Percentiles rank a stretch among this genome's conserved stretches.
These are phyloP conservation scores for Hymenochirus boettgeri DNA, from an alignment of 2,113 vertebrate genomes.

Conservation along the genomic window DNA sequence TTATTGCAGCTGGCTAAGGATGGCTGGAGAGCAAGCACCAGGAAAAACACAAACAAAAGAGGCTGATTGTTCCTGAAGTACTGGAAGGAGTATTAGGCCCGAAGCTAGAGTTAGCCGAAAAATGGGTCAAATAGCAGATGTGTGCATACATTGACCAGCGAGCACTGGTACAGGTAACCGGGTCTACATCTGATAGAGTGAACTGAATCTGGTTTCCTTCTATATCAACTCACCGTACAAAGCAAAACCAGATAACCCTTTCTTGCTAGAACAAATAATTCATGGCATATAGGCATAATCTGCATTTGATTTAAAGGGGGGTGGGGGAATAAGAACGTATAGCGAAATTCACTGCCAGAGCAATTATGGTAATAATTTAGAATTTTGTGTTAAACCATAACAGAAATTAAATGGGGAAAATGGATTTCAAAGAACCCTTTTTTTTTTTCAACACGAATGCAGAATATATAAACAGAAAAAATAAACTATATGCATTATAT, in stretches of 20 bases:
- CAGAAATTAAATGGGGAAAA: too few species aligned
- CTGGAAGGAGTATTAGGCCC: slow-evolving; percentile 55
- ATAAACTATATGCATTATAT: too few species aligned
- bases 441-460: too few species aligned
- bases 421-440: too few species aligned
- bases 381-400: too few species aligned
- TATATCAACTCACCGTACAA: slow-evolving; percentile 53
- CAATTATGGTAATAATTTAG: too few species aligned
- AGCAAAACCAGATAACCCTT: slow-evolving; percentile 56
- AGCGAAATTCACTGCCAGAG: too few species aligned
- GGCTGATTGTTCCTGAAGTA: slow-evolving; percentile 57
- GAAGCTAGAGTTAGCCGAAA: slow-evolving; percentile 58
- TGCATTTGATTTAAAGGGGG: background rate
- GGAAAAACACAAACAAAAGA: slow-evolving; percentile 37
- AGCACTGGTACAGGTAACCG: slow-evolving; percentile 53
- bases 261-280: background rate
- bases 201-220: slow-evolving; percentile 50
- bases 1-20: too few species aligned
- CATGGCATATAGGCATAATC: background rate
- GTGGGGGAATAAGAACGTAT: too few species aligned
- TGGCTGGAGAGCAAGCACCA: background rate
- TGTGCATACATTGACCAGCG: slow-evolving; percentile 47
- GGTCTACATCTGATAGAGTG: slow-evolving; percentile 53
- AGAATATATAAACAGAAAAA: too few species aligned
- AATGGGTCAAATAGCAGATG: slow-evolving; percentile 67